Evolutionary conservation across 2,113 vertebrate species (phyloP).

Genomic region (Oenanthe melanoleuca): DNA sequence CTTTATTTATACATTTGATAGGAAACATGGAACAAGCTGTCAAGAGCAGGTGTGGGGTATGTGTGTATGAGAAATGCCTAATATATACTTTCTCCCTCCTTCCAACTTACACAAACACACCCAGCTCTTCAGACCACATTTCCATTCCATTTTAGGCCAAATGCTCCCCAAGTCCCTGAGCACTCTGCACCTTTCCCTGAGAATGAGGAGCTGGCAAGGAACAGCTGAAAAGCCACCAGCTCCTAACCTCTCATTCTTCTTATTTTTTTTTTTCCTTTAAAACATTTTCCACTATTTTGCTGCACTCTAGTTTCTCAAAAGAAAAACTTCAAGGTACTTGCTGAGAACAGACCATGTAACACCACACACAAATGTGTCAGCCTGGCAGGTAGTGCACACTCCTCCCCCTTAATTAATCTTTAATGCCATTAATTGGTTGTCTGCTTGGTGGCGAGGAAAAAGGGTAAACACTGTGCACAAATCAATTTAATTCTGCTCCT

Average conservation of each 20-base stretch:
- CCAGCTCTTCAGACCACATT: conserved; percentile 27
- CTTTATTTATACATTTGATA: conserved; percentile 54
- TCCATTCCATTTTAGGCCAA: conserved; percentile 48
- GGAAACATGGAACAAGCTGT: conserved; percentile 53
- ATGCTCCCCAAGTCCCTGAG: not conserved
- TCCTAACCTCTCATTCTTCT: not conserved
- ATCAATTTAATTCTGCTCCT: conserved; percentile 73
- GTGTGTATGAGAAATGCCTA: conserved; percentile 14
- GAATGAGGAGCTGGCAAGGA: not conserved
- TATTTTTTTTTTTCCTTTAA: not conserved
- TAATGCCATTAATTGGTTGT: conserved; percentile 76
- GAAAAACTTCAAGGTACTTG: not conserved
- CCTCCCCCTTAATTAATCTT: conserved; percentile 72
- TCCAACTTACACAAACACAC: conserved; percentile 53
- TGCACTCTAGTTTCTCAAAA: not conserved
- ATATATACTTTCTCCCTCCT: not conserved
- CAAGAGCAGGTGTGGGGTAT: conserved; percentile 59
- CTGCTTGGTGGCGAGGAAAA: conserved; percentile 63
- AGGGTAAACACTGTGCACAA: conserved; percentile 68
- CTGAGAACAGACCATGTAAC: not conserved
- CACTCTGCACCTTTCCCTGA: not conserved
- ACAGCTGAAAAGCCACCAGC: not conserved
- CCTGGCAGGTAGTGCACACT: conserved; percentile 19
- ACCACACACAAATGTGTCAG: not conserved
- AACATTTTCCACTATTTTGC: not conserved